Percentiles rank a stretch among this genome's conserved stretches.
Conservation (phyloP, 1,140 invertebrate genomes). For the Streblospio benedicti region DNA sequence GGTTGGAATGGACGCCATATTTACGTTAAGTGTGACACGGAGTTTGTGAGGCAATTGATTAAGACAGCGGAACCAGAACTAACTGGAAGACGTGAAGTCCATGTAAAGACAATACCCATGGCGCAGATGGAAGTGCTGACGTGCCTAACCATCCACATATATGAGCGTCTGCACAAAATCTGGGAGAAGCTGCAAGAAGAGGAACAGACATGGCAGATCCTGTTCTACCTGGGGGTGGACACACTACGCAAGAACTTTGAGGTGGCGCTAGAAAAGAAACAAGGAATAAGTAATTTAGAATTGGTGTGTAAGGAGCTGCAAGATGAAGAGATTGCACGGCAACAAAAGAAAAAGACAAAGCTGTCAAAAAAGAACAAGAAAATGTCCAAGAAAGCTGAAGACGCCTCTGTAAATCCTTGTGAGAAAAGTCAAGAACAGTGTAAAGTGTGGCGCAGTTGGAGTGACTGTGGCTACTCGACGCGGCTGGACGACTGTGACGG, state of each 20-base stretch:
- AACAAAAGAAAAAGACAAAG: slow-evolving; percentile 74
- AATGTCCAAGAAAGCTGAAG: too few relatives aligned
- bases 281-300: slow-evolving; percentile 67
- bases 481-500: slow-evolving; percentile 39
- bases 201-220: slow-evolving; percentile 80
- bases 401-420: too few relatives aligned
- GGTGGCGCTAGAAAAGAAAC: slow-evolving; percentile 74
- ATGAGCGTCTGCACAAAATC: slow-evolving; percentile 75
- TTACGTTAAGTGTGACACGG: slow-evolving; percentile 73
- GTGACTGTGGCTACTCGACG: slow-evolving; percentile 39
- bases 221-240: slow-evolving; percentile 78
- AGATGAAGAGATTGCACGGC: too few relatives aligned
- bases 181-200: slow-evolving; percentile 76
- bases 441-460: too few relatives aligned
- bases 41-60: slow-evolving; percentile 79
- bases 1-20: slow-evolving; percentile 65
- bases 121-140: slow-evolving; percentile 91
- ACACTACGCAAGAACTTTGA: slow-evolving; percentile 77
- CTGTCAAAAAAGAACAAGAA: slow-evolving; percentile 52
- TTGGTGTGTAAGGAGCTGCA: slow-evolving; percentile 43
- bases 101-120: slow-evolving; percentile 88
- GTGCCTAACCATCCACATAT: slow-evolving; percentile 82
- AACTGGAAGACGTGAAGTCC: slow-evolving; percentile 62
- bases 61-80: slow-evolving; percentile 69
- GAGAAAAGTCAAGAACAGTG: too few relatives aligned